These are phyloP conservation scores for Pluvianellus socialis DNA, from an alignment of 2,113 vertebrate genomes.

Conservation along the genomic window DNA sequence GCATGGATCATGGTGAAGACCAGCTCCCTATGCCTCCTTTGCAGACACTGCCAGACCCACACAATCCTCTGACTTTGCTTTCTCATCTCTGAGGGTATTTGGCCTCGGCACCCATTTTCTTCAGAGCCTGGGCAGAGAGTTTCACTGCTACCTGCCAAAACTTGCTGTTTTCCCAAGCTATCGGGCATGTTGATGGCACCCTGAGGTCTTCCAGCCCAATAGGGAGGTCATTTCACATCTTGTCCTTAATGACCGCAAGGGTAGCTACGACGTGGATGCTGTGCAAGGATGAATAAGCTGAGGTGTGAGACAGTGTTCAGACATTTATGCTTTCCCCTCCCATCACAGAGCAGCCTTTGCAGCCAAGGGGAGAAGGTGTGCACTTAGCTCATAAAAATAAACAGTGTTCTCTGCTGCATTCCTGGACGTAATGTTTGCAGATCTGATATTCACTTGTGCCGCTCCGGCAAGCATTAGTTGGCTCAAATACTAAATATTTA, in stretches of 20 bases:
- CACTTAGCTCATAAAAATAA: conserved; percentile 60
- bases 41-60: neutral
- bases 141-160: neutral
- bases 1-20: neutral
- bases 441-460: conserved; percentile 49
- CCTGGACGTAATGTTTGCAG: conserved; percentile 51
- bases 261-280: neutral
- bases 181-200: neutral
- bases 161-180: neutral
- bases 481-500: conserved; percentile 62
- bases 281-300: neutral
- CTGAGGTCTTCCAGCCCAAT: neutral
- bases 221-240: neutral
- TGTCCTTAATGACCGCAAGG: neutral
- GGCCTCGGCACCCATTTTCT: neutral
- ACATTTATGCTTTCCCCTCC: neutral
- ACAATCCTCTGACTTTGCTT: neutral
- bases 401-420: conserved; percentile 37
- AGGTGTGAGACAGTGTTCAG: neutral
- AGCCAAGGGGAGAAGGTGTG: conserved; percentile 37
- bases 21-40: neutral
- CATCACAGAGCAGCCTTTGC: neutral
- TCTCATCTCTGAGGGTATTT: neutral
- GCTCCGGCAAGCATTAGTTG: neutral
- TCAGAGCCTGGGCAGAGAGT: neutral